Base-by-base conservation (phyloP, 2,888 invertebrate species). In the Synanthedon myopaeformis region DNA sequence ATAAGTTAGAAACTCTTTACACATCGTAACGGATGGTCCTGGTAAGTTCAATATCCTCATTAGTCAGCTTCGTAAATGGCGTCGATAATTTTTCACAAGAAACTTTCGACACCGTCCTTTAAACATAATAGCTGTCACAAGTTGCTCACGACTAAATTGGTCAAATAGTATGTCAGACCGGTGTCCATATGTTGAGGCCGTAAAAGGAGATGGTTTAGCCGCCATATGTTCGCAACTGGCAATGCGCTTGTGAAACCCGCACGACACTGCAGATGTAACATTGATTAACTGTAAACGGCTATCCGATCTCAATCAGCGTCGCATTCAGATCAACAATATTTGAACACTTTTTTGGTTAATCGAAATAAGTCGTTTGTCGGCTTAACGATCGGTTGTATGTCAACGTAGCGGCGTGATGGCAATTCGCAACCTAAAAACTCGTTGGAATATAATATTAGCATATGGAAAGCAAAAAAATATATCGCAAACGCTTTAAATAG, bases 221-320 rank as follows among this genome's bases (percentile, higher is more conserved):
- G 76, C 82, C 84, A 84, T 84, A 81, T 83, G 82, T 70, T 67
- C 63, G 67, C 64, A 65, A 61, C 70, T 67, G 64, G 67, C 64
- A 65, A 61, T 66, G 57, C 53, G 53, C 70, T 72, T 74, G 67
- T 62, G 70, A 68, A 74, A 74, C 67, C 67, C 58, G 63, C 55
- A 66, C 70, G 69, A 63, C 66, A 66, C 63, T 64, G 69, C 76
- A 79, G 73, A 79, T 81, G 69, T 61, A 64, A 75, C 70, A 76
- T 79, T 75, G 75, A 79, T 82, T 79, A 76, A 70, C 77, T 80
- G 66, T 74, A 76, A 74, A 77, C 74, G 73, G 71, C 64, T 69
- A 17, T 68, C 70, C 67, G 69, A 67, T 63, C 64, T 72, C 73
- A 76, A 79, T 81, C 76, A 75, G 70, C 66, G 69, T 67, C 68